These are phyloP conservation scores for Scarus forsteni DNA, from an alignment of 2,797 vertebrate genomes.

Conservation along the genomic window DNA sequence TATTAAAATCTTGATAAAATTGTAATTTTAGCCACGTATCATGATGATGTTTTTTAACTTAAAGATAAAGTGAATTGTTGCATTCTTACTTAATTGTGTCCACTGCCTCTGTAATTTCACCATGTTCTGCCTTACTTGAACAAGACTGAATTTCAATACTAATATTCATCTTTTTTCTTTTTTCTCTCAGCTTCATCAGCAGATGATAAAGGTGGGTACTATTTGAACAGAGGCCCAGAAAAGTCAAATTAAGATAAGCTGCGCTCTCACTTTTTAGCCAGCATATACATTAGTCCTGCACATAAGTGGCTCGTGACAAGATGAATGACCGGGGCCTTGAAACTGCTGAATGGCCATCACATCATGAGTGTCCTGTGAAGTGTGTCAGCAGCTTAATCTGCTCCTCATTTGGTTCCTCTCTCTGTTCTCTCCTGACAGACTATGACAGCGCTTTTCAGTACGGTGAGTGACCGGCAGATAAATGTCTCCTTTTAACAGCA, in stretches of 20 bases:
- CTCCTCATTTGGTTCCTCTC: conserved; percentile 45
- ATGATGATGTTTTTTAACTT: too few species aligned
- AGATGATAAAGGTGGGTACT: conserved; percentile 68
- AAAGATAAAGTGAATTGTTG: too few species aligned
- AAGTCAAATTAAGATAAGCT: conserved; percentile 53
- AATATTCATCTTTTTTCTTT: conserved; percentile 32
- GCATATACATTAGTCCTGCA: conserved; percentile 31
- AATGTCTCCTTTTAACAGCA: conserved; percentile 31
- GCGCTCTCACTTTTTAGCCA: conserved; percentile 16
- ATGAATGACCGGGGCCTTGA: conserved; percentile 36
- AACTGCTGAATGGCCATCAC: conserved; percentile 51
- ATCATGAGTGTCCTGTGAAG: conserved; percentile 52
- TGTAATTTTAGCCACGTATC: too few species aligned
- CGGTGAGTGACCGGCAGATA: conserved; percentile 77
- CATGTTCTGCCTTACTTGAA: conserved; percentile 37
- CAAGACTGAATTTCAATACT: conserved; percentile 18
- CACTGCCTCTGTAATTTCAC: neutral
- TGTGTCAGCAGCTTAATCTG: conserved; percentile 55
- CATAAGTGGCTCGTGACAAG: conserved; percentile 36
- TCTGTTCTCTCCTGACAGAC: conserved; percentile 67
- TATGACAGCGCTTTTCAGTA: conserved; percentile 83
- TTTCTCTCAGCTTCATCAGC: conserved; percentile 54
- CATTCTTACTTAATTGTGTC: neutral
- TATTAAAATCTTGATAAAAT: too few species aligned
- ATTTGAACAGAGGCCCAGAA: conserved; percentile 37